Evolutionary conservation across 2,888 invertebrate species (phyloP).

Genomic region (Dysmachus trigonus): DNA sequence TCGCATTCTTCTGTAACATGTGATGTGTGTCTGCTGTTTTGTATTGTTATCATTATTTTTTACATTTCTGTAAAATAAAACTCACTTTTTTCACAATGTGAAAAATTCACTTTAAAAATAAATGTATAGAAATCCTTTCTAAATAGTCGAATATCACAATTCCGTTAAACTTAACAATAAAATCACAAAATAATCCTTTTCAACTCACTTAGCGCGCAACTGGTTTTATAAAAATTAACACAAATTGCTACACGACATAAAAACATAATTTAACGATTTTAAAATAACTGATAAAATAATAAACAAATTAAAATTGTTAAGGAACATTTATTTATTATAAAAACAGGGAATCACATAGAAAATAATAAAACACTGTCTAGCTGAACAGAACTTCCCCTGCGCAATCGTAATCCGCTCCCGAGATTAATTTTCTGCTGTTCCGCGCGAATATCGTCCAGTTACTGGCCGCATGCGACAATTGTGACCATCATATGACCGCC

Average conservation of each 20-base stretch:
- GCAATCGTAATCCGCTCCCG: conserved; percentile 1
- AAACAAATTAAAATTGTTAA: neutral
- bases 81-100: neutral
- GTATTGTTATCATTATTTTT: neutral
- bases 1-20: neutral
- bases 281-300: neutral
- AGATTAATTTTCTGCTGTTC: conserved; percentile 39
- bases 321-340: neutral
- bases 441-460: conserved; percentile 44
- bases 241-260: neutral
- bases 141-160: neutral
- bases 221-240: neutral
- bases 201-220: neutral
- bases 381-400: neutral
- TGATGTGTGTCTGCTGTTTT: neutral
- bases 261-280: neutral
- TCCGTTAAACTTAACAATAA: neutral
- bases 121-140: neutral
- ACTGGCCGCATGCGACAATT: conserved; percentile 35
- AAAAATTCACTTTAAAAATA: neutral
- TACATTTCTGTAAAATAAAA: neutral
- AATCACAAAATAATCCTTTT: neutral
- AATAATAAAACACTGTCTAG: neutral
- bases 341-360: neutral
- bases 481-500: conserved; percentile 47